A percentile compares a stretch with the other conserved stretches of the same genome.
These are phyloP conservation scores for Pagrus major DNA, from an alignment of 2,113 vertebrate species.

Conservation along the genomic window DNA sequence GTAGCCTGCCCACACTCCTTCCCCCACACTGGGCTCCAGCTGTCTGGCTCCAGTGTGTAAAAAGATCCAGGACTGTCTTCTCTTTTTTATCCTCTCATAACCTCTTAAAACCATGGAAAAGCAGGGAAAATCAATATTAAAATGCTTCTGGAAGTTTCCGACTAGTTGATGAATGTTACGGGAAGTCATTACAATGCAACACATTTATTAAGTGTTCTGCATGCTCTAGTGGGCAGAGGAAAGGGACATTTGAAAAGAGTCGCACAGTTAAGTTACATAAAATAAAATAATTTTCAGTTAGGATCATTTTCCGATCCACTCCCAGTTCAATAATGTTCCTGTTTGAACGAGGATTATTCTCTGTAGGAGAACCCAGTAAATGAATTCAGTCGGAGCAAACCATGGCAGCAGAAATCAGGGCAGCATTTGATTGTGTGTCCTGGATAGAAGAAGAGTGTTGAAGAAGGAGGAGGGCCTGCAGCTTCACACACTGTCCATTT, in stretches of 20 bases:
- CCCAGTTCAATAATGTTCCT: neutral
- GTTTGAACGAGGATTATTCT: neutral
- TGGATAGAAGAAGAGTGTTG: constrained; percentile 42
- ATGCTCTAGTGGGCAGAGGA: neutral
- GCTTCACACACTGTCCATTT: constrained; percentile 59
- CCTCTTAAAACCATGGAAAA: constrained; percentile 73
- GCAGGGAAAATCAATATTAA: constrained; percentile 70
- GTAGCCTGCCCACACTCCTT: constrained; percentile 59
- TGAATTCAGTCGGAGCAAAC: constrained; percentile 24
- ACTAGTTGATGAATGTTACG: constrained; percentile 65
- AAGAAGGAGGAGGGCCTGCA: constrained; percentile 49
- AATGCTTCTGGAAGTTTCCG: constrained; percentile 67
- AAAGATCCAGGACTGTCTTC: constrained; percentile 82
- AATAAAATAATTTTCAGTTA: neutral
- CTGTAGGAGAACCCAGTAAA: neutral
- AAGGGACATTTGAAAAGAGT: constrained; percentile 16
- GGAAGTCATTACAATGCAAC: constrained; percentile 37
- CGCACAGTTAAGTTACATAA: neutral
- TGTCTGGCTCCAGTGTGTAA: constrained; percentile 82
- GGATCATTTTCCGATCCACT: neutral
- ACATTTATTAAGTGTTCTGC: constrained; percentile 17
- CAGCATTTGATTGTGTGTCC: constrained; percentile 54
- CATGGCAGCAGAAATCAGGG: constrained; percentile 36
- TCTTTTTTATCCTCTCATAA: constrained; percentile 76
- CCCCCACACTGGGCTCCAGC: constrained; percentile 77